Evolutionary conservation across 2,797 vertebrate species (phyloP).

Genomic region (Pangasius larnaudii): DNA sequence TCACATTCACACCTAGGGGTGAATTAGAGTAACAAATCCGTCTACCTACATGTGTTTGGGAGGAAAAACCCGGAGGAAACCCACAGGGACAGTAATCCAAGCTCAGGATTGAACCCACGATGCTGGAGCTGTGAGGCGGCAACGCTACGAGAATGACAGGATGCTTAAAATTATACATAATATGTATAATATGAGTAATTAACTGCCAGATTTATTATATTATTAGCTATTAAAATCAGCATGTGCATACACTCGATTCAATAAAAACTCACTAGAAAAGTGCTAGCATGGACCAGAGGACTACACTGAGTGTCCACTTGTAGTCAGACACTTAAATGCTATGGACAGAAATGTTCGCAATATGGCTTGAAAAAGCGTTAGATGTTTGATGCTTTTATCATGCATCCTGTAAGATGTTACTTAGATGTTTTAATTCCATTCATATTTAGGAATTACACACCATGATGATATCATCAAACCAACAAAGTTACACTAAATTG

Average conservation of each 20-base stretch:
- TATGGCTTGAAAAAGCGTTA: background rate
- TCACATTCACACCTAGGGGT: background rate
- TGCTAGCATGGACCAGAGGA: background rate
- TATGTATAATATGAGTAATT: background rate
- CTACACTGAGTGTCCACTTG: background rate
- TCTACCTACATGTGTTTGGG: background rate
- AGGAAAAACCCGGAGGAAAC: background rate
- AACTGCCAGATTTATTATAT: background rate
- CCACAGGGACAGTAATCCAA: background rate
- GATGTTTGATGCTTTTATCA: background rate
- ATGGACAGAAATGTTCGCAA: background rate
- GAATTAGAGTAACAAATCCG: background rate
- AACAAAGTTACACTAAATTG: background rate
- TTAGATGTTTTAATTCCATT: background rate
- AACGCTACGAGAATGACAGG: background rate
- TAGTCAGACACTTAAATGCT: background rate
- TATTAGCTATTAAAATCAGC: background rate
- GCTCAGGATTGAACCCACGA: background rate
- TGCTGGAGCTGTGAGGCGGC: background rate
- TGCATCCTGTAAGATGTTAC: background rate
- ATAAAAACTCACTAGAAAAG: background rate
- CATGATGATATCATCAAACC: background rate
- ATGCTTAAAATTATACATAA: background rate
- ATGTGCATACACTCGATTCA: background rate
- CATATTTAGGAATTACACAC: background rate